Conservation (phyloP, 2,797 vertebrate genomes). For the Pseudomugil gertrudae region DNA sequence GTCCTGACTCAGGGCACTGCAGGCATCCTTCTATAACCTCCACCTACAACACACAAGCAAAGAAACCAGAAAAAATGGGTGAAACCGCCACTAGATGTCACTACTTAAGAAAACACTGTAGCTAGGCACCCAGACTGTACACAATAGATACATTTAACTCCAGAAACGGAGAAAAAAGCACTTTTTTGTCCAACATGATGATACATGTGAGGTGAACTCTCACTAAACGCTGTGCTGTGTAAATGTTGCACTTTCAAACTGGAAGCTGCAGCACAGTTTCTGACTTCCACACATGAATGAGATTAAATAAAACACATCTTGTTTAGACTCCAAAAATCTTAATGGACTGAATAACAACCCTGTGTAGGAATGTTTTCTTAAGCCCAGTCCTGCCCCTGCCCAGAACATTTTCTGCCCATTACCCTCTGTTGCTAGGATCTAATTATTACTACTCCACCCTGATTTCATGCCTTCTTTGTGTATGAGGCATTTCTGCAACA, state of each 20-base stretch:
- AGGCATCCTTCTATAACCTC: slow-evolving; percentile 91
- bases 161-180: not conserved
- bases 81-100: slow-evolving; percentile 23
- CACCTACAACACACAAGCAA: slow-evolving; percentile 74
- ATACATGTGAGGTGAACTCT: too few relatives aligned
- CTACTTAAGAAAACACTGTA: not conserved
- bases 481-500: not conserved
- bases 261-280: not conserved
- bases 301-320: not conserved
- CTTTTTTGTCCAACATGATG: too few relatives aligned
- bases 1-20: slow-evolving; percentile 90
- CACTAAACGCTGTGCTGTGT: not conserved
- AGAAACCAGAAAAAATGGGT: not conserved
- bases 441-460: not conserved
- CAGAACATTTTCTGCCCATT: not conserved
- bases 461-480: not conserved
- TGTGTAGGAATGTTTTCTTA: not conserved
- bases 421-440: not conserved
- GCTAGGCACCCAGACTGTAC: not conserved
- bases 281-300: slow-evolving; percentile 1
- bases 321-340: not conserved
- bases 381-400: not conserved
- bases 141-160: not conserved
- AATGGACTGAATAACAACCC: not conserved
- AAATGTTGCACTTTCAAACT: not conserved